Base-by-base conservation (phyloP, 1,140 invertebrate genomes). In the Penaeus indicus region DNA sequence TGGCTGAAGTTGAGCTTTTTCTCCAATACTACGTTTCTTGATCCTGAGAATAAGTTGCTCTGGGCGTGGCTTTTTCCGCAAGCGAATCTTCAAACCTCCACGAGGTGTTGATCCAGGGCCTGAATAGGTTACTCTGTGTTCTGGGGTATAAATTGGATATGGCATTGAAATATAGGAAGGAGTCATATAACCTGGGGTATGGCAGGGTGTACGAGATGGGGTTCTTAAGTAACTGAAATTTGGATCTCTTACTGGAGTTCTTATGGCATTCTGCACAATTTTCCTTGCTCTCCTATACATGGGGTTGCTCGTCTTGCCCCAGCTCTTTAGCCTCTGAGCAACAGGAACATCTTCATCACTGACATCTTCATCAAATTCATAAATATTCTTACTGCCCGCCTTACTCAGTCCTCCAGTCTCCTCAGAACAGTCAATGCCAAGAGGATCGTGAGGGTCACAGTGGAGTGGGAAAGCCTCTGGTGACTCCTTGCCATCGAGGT, bases 151-250 rank as follows among this genome's bases (percentile, higher is more conserved):
- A 72, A 88, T 88, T 22, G 87, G 54, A 32, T 80, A 82, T 42
- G 77, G 77, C 25, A 82, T 75, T 38, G 86, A 81, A 22, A 81
- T 88, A 54, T 75, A 81, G 5, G 78, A 75, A 62, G 67, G 67
- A 13, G 80, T 75, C n/a, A 78, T 67, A 61, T 86, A 81, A 13
- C 77, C 61, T 18, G 85, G 78, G 62, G 85, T 86, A 67, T 82
- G 63, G 38, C 85, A 47, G 1, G 85, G 85, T 32, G 84, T 86
- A 10, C 75, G 75, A 47, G 19, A 25, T 13, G 84, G 84, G 13
- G 87, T 88, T 32, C 72, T 84, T 25, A 88, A 54, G 32, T 88
- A 88, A 47, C 87, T 88, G 75, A 88, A 88, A 60, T 88, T 88
- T 42, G 69, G 87, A 25, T 88, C 87, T 78, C 82, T 61, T 27